Base-by-base conservation (phyloP, 2,113 vertebrate genomes). In the Spermophilus dauricus region DNA sequence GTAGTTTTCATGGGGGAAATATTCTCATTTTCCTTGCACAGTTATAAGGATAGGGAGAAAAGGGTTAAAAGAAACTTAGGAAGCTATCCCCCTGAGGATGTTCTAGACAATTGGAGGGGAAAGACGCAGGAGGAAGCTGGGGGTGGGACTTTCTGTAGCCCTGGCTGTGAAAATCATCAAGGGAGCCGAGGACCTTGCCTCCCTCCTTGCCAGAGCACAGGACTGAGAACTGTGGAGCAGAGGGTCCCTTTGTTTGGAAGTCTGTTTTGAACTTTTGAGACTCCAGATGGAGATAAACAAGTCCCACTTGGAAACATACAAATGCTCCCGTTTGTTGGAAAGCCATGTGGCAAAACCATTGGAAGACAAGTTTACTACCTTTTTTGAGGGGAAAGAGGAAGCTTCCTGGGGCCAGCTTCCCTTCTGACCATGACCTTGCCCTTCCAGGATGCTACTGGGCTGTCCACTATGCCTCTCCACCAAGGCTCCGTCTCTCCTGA, bases 101-200 rank as follows among this genome's bases (percentile, higher is more conserved):
- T 93, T 53, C 76, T 83, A 89, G 93, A 97, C 97, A 97, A 97
- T 96, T 3, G 1, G 65, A 89, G 91, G 97, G 97, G 96, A 97
- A 97, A 90, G 86, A 92, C 73, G 75, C 87, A 77, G 72, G 81
- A 96, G 97, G 97, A 98, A 97, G 98, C 94, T 34, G 83, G 89
- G 97, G 97, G 97, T 76, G 95, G 97, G 69, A 61, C 45, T 56
- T 51, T 89, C 16, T 20, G 77, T 53, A 84, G 75, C 51, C 8
- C 5, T 24, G 24, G 70, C 98, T 98, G 98, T 89, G 95, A 95
- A 98, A 98, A 78, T 93, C 96, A 98, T 98, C 94, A 97, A 95
- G 78, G 72, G 84, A 63, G 69, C 39, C 30, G 30, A 10, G 12
- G 42, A 76, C 51, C n/a, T 77, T 65, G 93, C 75, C 92, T 93